phyloP scores from a whole-genome alignment of 2,797 vertebrate species.

The Mergus octosetaceus region DNA sequence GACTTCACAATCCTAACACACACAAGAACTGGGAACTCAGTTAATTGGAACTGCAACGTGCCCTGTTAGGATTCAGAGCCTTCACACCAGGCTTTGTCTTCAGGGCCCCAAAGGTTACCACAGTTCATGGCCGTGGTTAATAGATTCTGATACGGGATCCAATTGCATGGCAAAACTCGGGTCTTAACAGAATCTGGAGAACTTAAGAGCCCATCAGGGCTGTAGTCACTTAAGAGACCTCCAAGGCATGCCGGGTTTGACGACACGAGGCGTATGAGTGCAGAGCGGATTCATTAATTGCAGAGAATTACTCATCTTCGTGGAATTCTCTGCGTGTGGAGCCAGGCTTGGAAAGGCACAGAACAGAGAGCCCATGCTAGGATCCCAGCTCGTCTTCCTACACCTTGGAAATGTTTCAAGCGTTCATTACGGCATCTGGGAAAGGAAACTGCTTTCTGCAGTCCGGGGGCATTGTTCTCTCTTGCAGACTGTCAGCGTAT shows the following conservation, averaged over 20 bases:
- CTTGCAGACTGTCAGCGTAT: neutral
- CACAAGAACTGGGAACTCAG: neutral
- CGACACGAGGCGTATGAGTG: neutral
- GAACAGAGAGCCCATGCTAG: neutral
- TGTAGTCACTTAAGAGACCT: neutral
- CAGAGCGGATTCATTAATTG: neutral
- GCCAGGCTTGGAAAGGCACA: neutral
- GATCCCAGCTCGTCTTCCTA: neutral
- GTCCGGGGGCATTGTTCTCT: neutral
- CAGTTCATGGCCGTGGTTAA: rapidly evolving
- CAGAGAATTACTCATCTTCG: neutral
- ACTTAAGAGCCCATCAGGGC: rapidly evolving
- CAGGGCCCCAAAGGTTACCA: neutral
- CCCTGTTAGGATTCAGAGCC: neutral
- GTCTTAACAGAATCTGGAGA: neutral
- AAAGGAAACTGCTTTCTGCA: neutral
- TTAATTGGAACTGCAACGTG: rapidly evolving
- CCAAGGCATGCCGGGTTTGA: neutral
- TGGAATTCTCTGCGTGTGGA: rapidly evolving
- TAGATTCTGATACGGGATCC: neutral
- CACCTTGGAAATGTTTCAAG: neutral
- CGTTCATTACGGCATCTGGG: neutral
- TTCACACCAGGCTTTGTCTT: neutral
- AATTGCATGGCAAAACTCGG: neutral
- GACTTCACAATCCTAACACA: neutral